Evolutionary conservation across 2,888 invertebrate species (phyloP).

Genomic region (Netelia virgata): DNA sequence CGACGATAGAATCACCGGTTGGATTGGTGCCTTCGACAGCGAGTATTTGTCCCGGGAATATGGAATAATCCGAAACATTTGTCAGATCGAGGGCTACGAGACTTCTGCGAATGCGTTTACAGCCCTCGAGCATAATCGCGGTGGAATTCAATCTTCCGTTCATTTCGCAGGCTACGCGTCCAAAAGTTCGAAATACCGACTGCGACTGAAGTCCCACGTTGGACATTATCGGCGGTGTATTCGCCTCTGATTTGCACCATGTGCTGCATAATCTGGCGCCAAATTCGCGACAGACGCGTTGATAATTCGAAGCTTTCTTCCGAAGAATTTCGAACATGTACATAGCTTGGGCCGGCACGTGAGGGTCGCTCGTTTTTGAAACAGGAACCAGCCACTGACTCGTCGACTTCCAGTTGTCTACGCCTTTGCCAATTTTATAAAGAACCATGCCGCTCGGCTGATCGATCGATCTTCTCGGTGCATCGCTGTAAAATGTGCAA

Average conservation of each 20-base stretch:
- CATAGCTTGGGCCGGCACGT: constrained; percentile 72
- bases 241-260: constrained; percentile 73
- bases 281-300: constrained; percentile 70
- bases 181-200: constrained; percentile 87
- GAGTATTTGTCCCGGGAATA: constrained; percentile 93
- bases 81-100: constrained; percentile 86
- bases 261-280: constrained; percentile 74
- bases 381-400: constrained; percentile 63
- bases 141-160: constrained; percentile 83
- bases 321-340: constrained; percentile 82
- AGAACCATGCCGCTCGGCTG: constrained; percentile 74
- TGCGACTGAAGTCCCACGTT: constrained; percentile 78
- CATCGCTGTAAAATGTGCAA: constrained; percentile 29
- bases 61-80: constrained; percentile 87
- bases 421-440: constrained; percentile 72
- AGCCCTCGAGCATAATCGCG: constrained; percentile 74
- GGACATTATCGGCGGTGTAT: constrained; percentile 71
- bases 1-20: constrained; percentile 89
- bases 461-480: constrained; percentile 26
- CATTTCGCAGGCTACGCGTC: constrained; percentile 92
- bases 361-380: constrained; percentile 71
- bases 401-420: constrained; percentile 75
- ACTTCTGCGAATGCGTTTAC: constrained; percentile 25
- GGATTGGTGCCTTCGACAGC: constrained; percentile 91
- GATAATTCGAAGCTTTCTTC: constrained; percentile 73